These are phyloP conservation scores for Sarcophaga rosellei DNA, from an alignment of 2,888 invertebrate species.

Conservation along the genomic window DNA sequence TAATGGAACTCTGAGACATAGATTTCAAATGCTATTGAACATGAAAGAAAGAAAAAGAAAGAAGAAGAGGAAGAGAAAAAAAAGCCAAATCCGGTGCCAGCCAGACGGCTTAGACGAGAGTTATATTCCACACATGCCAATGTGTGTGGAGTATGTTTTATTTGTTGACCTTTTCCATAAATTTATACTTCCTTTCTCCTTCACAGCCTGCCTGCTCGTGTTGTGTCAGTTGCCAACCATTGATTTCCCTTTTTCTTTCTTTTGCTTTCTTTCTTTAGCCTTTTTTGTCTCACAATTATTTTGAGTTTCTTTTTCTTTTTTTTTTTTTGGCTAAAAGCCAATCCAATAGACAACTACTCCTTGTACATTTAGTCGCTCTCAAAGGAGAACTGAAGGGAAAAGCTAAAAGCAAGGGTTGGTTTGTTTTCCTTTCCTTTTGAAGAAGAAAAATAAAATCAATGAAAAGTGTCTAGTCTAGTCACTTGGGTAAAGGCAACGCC, in stretches of 20 bases:
- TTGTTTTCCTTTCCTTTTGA: background rate
- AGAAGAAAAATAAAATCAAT: conserved; percentile 37
- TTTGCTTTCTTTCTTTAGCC: background rate
- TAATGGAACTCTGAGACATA: no score
- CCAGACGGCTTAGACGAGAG: no score
- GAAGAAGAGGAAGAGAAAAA: no score
- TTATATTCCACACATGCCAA: no score
- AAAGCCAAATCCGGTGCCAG: no score
- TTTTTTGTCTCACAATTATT: no score
- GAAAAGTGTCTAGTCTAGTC: conserved; percentile 36
- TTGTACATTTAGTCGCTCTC: background rate
- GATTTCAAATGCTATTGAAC: no score
- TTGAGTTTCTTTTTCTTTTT: no score
- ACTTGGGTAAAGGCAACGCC: no score
- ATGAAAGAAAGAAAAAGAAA: no score
- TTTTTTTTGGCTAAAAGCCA: conserved; percentile 54
- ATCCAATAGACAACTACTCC: background rate
- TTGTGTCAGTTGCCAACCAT: conserved; percentile 55
- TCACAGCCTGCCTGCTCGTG: background rate
- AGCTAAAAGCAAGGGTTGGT: no score
- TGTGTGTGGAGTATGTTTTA: conserved; percentile 16
- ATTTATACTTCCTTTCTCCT: conserved; percentile 9
- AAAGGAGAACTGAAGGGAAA: background rate
- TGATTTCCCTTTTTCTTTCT: conserved; percentile 60
- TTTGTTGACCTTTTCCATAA: conserved; percentile 54